Conservation (phyloP, 2,888 invertebrate species). For the Morpho deidamia region DNA sequence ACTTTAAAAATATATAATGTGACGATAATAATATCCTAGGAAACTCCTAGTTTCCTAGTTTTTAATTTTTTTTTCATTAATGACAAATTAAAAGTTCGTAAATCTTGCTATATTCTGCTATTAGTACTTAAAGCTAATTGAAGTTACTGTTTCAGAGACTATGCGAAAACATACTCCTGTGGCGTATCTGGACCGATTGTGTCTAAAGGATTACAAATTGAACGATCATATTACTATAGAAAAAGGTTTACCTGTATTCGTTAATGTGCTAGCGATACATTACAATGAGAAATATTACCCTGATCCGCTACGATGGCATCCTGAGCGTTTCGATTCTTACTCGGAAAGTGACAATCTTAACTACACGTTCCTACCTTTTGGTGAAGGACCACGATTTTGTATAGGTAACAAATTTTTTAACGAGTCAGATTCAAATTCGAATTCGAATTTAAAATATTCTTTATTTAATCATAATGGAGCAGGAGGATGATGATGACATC, state of each 20-base stretch:
- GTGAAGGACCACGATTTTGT: constrained; percentile 56
- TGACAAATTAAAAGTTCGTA: constrained; percentile 8
- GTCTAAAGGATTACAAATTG: constrained; percentile 40
- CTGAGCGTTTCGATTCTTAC: constrained; percentile 42
- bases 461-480: no score
- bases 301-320: constrained; percentile 49
- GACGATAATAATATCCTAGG: no score
- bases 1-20: no score
- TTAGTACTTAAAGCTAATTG: no score
- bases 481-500: no score
- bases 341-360: constrained; percentile 46
- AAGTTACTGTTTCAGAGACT: constrained; percentile 53
- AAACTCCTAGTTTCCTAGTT: constrained; percentile 9
- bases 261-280: constrained; percentile 52
- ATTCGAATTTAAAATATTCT: no score
- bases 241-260: constrained; percentile 45
- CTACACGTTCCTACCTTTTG: constrained; percentile 53
- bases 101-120: no score
- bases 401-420: constrained; percentile 27
- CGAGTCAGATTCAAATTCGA: no score
- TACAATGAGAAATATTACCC: constrained; percentile 44
- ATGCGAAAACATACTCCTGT: constrained; percentile 49
- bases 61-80: neutral
- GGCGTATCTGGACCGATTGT: constrained; percentile 47
- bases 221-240: constrained; percentile 46